Percentiles rank a stretch among this genome's conserved stretches.
phyloP scores from a whole-genome alignment of 2,797 vertebrate species.

The Thamnophis elegans region DNA sequence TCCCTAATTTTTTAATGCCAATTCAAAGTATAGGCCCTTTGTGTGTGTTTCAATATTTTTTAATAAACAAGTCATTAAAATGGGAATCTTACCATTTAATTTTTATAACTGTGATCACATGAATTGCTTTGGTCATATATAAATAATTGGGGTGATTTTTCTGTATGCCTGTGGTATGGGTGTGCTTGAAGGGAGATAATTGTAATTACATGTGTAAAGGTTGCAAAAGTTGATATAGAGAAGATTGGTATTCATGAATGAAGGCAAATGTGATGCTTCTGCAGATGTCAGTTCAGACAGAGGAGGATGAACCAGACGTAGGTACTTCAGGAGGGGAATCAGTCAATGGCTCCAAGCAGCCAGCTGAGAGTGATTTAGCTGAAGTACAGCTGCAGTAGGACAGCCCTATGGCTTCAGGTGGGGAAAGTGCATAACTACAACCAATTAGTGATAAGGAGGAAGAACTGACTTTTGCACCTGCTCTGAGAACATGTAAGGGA shows the following conservation, averaged over 20 bases:
- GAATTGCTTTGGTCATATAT: background rate
- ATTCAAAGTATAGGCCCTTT: background rate
- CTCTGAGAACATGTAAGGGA: background rate
- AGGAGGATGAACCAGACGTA: background rate
- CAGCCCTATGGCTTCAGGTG: background rate
- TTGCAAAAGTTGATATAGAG: background rate
- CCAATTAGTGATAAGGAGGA: background rate
- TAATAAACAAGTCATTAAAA: background rate
- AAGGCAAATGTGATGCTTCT: background rate
- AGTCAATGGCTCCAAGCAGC: background rate
- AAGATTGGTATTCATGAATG: background rate
- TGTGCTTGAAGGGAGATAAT: background rate
- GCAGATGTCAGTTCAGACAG: background rate
- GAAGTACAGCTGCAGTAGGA: background rate
- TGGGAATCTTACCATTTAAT: background rate
- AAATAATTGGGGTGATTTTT: background rate
- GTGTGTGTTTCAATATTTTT: background rate
- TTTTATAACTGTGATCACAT: background rate
- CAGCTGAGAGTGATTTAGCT: background rate
- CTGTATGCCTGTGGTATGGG: background rate
- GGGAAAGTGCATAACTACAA: background rate
- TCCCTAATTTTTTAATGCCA: background rate
- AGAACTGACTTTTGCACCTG: background rate
- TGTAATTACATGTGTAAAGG: background rate
- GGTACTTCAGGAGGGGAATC: background rate